Evolutionary conservation across 2,797 vertebrate species (phyloP).

Genomic region (Gambelia wislizenii): DNA sequence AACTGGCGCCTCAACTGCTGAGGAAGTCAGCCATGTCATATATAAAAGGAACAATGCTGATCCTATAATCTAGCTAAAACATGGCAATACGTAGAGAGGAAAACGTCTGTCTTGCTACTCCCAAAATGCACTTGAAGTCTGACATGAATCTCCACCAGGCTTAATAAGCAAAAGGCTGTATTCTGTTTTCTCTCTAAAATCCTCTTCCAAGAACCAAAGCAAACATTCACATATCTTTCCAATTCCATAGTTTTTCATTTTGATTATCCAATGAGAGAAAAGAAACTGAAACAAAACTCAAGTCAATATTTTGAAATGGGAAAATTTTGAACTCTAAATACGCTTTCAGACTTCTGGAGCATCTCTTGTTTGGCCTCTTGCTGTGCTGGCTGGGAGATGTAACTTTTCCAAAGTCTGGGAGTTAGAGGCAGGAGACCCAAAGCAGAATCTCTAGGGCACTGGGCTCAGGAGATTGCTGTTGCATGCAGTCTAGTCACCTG

Average conservation of each 20-base stretch:
- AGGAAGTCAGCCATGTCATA: conserved; percentile 37
- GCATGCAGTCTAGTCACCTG: not conserved
- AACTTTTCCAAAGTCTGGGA: too few species aligned
- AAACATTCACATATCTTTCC: not conserved
- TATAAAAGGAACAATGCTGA: conserved; percentile 32
- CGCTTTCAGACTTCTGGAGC: not conserved
- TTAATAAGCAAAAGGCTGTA: not conserved
- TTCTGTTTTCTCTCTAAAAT: not conserved
- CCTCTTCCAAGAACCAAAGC: not conserved
- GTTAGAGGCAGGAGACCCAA: not conserved
- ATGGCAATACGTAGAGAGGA: conserved; percentile 35
- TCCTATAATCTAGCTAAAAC: conserved; percentile 38
- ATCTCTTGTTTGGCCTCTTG: not conserved
- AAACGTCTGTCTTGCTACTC: conserved; percentile 51
- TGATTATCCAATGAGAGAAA: not conserved
- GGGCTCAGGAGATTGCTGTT: not conserved
- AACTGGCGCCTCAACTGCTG: conserved; percentile 33
- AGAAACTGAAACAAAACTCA: not conserved
- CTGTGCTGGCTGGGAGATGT: too few species aligned
- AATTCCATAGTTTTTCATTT: not conserved
- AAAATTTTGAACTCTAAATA: not conserved
- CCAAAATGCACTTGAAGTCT: not conserved
- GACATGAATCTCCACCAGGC: not conserved
- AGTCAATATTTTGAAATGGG: not conserved
- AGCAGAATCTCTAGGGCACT: too few species aligned